Conservation (phyloP, 2,888 invertebrate species). For the Rhynchonema sp. region DNA sequence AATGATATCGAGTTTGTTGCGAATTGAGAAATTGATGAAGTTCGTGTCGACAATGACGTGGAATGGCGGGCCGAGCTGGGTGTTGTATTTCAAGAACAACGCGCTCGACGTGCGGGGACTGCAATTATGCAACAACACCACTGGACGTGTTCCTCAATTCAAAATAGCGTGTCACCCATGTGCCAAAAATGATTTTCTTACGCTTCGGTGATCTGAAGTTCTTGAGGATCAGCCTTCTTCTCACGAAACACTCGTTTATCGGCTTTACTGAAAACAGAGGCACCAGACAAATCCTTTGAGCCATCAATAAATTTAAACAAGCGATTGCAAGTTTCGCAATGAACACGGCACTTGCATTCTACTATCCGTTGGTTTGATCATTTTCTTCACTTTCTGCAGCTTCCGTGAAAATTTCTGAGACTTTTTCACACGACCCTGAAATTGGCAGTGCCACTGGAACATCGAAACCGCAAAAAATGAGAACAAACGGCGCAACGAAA, state of each 20-base stretch:
- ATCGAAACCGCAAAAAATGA: no score
- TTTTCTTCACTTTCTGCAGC: constrained; percentile 13
- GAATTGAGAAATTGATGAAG: constrained; percentile 93
- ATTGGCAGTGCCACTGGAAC: no score
- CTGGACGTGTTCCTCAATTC: no score
- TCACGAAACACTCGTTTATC: constrained; percentile 18
- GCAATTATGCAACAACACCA: background rate
- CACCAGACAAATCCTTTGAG: no score
- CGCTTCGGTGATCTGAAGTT: constrained; percentile 20
- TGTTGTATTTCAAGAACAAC: constrained; percentile 89
- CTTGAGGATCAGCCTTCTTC: constrained; percentile 22
- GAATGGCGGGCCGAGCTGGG: constrained; percentile 90
- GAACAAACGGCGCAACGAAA: no score
- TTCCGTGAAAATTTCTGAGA: constrained; percentile 11
- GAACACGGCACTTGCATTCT: no score
- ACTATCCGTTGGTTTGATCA: constrained; percentile 22
- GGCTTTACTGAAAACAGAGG: constrained; percentile 17
- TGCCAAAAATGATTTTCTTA: constrained; percentile 5
- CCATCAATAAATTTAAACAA: background rate
- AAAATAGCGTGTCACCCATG: no score
- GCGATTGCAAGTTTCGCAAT: background rate
- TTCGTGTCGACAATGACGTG: constrained; percentile 91
- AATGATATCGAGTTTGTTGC: constrained; percentile 85
- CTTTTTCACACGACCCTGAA: constrained; percentile 13
- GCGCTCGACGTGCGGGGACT: constrained; percentile 44